Percentiles rank a stretch among this genome's conserved stretches.
These are phyloP conservation scores for Chalcosyrphus nemorum DNA, from an alignment of 2,888 invertebrate species.

Conservation along the genomic window DNA sequence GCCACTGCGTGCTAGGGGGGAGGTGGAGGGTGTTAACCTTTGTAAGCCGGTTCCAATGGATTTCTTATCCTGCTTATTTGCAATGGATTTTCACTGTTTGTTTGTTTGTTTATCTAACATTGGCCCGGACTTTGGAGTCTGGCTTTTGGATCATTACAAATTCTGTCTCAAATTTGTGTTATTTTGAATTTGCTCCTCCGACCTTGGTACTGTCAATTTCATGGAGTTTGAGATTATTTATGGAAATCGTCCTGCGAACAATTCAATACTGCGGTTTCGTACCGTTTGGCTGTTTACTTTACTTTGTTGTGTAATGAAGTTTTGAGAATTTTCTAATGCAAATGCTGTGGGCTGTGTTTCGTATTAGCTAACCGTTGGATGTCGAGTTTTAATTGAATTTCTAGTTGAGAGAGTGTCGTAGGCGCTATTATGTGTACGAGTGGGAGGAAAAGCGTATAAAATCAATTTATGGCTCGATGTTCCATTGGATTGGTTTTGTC, in stretches of 20 bases:
- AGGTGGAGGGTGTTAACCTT: background rate
- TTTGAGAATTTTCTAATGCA: background rate
- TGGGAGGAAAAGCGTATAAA: background rate
- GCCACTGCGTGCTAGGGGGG: no score
- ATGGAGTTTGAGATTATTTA: slow-evolving; percentile 7
- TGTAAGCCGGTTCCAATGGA: background rate
- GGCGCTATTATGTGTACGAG: background rate
- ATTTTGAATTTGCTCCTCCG: background rate
- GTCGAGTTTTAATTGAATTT: background rate
- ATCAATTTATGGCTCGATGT: slow-evolving; percentile 24
- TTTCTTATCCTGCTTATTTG: background rate
- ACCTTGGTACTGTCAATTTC: background rate
- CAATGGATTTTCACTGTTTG: background rate
- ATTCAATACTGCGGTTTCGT: background rate
- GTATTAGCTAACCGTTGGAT: no score
- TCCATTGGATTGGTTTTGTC: background rate
- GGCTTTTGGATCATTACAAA: background rate
- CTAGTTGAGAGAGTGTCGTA: background rate
- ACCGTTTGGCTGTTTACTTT: background rate
- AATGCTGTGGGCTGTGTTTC: background rate
- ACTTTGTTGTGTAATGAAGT: background rate
- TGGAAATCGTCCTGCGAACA: background rate
- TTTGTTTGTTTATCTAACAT: background rate
- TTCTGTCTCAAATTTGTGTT: slow-evolving; percentile 3
- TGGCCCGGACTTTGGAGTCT: background rate